These are phyloP conservation scores for Epinotia demarniana DNA, from an alignment of 2,888 invertebrate species.

Conservation along the genomic window DNA sequence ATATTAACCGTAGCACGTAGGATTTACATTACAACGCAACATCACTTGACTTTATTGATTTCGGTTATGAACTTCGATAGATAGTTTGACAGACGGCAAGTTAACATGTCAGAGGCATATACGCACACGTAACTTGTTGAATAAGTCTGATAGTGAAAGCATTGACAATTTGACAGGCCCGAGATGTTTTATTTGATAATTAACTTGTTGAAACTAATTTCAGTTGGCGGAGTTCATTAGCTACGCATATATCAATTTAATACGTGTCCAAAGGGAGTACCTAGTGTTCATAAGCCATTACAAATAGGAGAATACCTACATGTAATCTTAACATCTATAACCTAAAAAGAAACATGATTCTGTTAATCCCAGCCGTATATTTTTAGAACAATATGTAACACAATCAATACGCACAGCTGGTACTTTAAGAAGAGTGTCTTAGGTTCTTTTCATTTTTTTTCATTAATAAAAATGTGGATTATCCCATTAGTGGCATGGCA, in stretches of 20 bases:
- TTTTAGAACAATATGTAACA: too few relatives aligned
- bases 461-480: too few relatives aligned
- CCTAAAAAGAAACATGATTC: slow-evolving; percentile 1
- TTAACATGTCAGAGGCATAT: slow-evolving; percentile 82
- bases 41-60: slow-evolving; percentile 47
- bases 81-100: slow-evolving; percentile 82
- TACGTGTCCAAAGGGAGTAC: slow-evolving; percentile 25
- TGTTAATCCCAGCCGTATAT: not conserved
- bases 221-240: slow-evolving; percentile 32
- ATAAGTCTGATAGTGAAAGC: slow-evolving; percentile 66
- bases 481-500: too few relatives aligned
- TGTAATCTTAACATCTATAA: not conserved
- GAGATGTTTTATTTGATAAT: slow-evolving; percentile 45
- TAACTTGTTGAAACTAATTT: slow-evolving; percentile 41
- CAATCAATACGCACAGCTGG: too few relatives aligned
- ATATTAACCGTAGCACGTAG: slow-evolving; percentile 54
- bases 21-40: slow-evolving; percentile 42
- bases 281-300: not conserved
- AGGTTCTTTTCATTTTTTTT: too few relatives aligned
- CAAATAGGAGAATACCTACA: slow-evolving; percentile 9
- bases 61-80: slow-evolving; percentile 66
- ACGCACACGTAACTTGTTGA: slow-evolving; percentile 72
- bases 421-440: too few relatives aligned
- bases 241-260: slow-evolving; percentile 36
- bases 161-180: slow-evolving; percentile 68